These are phyloP conservation scores for Oenanthe melanoleuca DNA, from an alignment of 2,113 vertebrate genomes.

Conservation along the genomic window DNA sequence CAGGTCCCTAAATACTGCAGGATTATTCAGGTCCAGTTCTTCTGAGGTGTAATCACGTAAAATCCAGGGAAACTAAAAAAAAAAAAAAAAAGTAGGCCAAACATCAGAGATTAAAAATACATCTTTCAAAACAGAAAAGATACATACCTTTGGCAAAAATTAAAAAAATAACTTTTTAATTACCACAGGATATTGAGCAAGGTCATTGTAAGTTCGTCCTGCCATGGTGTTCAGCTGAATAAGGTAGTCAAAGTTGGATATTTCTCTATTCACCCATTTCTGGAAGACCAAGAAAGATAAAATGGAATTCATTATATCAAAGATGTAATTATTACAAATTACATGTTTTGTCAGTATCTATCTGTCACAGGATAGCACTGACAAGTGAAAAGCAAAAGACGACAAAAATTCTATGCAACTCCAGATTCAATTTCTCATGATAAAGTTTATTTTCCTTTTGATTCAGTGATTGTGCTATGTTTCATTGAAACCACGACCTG, in stretches of 20 bases:
- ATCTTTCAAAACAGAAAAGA: background rate
- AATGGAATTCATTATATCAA: background rate
- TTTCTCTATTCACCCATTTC: conserved; percentile 98
- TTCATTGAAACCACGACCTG: background rate
- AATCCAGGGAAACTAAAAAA: conserved; percentile 93
- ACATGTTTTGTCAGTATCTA: background rate
- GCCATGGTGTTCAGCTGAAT: conserved; percentile 98
- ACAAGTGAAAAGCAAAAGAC: background rate
- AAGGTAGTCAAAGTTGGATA: conserved; percentile 98
- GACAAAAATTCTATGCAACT: background rate
- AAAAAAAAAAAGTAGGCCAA: background rate
- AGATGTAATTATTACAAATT: background rate
- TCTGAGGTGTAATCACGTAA: conserved; percentile 93
- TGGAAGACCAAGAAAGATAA: conserved; percentile 57
- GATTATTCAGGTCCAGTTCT: conserved; percentile 91
- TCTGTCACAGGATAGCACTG: background rate
- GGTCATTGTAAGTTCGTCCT: conserved; percentile 94
- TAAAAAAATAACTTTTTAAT: background rate
- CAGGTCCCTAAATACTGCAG: conserved; percentile 91
- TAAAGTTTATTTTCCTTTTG: background rate
- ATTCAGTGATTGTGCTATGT: background rate
- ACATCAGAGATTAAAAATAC: background rate
- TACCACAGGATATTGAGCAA: conserved; percentile 98
- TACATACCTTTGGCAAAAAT: background rate
- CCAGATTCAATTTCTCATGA: background rate